phyloP scores from a whole-genome alignment of 2,888 invertebrate genomes.

The Hololepta plana region DNA sequence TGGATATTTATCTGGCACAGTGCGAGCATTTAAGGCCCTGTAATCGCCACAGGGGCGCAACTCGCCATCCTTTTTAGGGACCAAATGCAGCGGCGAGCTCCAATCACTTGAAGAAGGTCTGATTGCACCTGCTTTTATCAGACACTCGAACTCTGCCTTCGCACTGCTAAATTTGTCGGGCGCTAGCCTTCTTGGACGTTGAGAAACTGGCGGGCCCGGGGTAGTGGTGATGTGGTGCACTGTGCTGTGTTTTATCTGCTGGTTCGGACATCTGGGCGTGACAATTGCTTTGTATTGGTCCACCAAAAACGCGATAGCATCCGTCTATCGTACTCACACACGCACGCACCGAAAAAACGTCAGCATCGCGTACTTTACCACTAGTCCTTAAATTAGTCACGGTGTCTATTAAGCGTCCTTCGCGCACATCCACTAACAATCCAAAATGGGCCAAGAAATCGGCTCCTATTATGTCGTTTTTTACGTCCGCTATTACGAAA shows the following conservation, averaged over 20 bases:
- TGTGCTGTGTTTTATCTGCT: conserved; percentile 6
- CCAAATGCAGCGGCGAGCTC: conserved; percentile 17
- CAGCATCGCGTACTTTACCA: too few species aligned
- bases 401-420: too few species aligned
- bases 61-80: conserved; percentile 15
- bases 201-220: conserved; percentile 12
- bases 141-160: conserved; percentile 11
- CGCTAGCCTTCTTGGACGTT: conserved; percentile 12
- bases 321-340: too few species aligned
- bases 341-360: too few species aligned
- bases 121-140: conserved; percentile 13
- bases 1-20: conserved; percentile 28
- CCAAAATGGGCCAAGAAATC: too few species aligned
- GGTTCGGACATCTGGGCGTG: too few species aligned
- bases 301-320: too few species aligned
- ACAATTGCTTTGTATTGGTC: too few species aligned
- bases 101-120: conserved; percentile 13
- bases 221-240: conserved; percentile 13
- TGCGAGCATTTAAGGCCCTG: conserved; percentile 17
- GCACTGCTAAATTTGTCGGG: conserved; percentile 12
- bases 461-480: too few species aligned
- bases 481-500: too few species aligned
- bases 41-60: conserved; percentile 22
- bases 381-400: too few species aligned
- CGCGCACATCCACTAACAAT: too few species aligned